phyloP scores from a whole-genome alignment of 2,113 vertebrate species.

The Nothocercus julius region DNA sequence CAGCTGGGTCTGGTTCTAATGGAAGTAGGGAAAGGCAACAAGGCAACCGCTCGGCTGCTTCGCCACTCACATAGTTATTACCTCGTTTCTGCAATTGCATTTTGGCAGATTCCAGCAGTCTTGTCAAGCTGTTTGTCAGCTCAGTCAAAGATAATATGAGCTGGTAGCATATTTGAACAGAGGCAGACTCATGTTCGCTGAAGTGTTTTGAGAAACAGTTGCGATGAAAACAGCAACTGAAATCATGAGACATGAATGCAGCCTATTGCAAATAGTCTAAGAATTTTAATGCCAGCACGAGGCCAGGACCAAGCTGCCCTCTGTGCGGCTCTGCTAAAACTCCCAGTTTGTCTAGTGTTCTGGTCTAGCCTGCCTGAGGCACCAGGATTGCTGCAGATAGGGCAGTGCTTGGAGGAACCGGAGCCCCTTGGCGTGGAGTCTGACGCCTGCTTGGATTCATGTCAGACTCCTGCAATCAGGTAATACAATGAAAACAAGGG shows the following conservation, averaged over 20 bases:
- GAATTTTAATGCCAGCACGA: not conserved
- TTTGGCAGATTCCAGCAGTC: constrained; percentile 48
- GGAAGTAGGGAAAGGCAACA: not conserved
- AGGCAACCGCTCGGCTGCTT: constrained; percentile 1
- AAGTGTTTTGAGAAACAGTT: constrained; percentile 1
- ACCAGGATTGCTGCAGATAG: not conserved
- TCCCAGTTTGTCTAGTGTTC: not conserved
- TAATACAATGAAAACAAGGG: not conserved
- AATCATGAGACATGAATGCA: not conserved
- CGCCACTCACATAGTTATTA: constrained; percentile 23
- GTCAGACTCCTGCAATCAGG: not conserved
- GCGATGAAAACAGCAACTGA: not conserved
- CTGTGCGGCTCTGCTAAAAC: not conserved
- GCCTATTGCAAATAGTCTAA: not conserved
- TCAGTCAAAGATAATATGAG: constrained; percentile 47
- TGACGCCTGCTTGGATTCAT: not conserved
- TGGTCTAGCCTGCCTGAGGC: not conserved
- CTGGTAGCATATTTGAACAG: constrained; percentile 25
- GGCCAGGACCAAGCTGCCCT: not conserved
- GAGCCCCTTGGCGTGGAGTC: not conserved
- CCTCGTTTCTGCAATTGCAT: constrained; percentile 36
- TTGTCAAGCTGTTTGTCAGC: constrained; percentile 61
- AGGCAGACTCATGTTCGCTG: constrained; percentile 14
- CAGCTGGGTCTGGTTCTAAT: not conserved
- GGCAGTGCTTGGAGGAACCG: not conserved